Percentiles rank a stretch among this genome's conserved stretches.
These are phyloP conservation scores for Hermaeophaga mercurialis DNA, from an alignment of 2,888 invertebrate species.

Conservation along the genomic window DNA sequence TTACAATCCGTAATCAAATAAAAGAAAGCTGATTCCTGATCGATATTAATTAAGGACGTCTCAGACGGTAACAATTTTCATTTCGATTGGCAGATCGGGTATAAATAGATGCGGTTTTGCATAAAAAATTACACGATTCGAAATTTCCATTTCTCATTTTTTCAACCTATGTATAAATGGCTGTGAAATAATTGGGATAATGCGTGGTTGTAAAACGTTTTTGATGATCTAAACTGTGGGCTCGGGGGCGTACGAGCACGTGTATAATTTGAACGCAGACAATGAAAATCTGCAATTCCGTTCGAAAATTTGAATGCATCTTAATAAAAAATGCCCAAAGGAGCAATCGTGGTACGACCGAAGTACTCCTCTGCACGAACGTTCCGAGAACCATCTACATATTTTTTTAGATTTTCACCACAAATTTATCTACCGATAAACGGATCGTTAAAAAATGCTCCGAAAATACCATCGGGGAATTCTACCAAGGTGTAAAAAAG, in stretches of 20 bases:
- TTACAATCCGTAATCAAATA: too few species aligned
- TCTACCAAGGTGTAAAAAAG: too few species aligned
- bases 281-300: slow-evolving; percentile 27
- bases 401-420: neutral
- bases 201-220: slow-evolving; percentile 16
- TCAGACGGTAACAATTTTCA: too few species aligned
- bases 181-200: slow-evolving; percentile 20
- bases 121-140: slow-evolving; percentile 15
- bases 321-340: slow-evolving; percentile 20
- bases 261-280: slow-evolving; percentile 25
- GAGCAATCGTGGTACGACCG: slow-evolving; percentile 14
- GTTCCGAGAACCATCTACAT: slow-evolving; percentile 19
- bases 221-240: slow-evolving; percentile 22
- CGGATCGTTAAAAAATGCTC: neutral
- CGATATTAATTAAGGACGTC: too few species aligned
- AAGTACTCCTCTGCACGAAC: slow-evolving; percentile 19
- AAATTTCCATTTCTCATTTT: slow-evolving; percentile 15
- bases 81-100: too few species aligned
- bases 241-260: slow-evolving; percentile 23
- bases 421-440: neutral
- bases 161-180: slow-evolving; percentile 13
- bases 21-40: too few species aligned
- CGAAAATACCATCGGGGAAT: too few species aligned
- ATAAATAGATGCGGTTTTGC: slow-evolving; percentile 4
- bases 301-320: slow-evolving; percentile 21